Evolutionary conservation across 2,113 vertebrate genomes (phyloP).

Genomic region (Gymnorhina tibicen): DNA sequence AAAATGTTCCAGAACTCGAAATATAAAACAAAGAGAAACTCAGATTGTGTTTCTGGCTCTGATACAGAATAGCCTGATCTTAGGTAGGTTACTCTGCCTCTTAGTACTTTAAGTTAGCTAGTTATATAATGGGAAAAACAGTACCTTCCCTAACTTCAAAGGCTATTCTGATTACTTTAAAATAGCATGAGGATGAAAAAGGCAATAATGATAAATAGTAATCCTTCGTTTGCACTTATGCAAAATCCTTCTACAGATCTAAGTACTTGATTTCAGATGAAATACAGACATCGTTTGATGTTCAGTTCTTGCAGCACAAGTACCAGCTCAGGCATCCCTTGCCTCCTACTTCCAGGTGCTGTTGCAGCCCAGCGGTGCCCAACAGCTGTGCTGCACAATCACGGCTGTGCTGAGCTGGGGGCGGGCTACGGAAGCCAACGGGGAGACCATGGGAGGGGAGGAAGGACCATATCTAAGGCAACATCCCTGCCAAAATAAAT

Average conservation of each 20-base stretch:
- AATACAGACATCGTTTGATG: conserved; percentile 26
- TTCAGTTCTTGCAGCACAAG: background rate
- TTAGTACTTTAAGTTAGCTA: background rate
- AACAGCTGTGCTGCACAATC: background rate
- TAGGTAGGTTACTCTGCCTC: background rate
- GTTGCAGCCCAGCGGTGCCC: background rate
- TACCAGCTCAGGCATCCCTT: background rate
- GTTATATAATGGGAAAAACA: conserved; percentile 8
- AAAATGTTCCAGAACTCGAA: background rate
- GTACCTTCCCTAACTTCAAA: conserved; percentile 35
- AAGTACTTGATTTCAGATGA: conserved; percentile 34
- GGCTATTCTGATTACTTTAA: conserved; percentile 16
- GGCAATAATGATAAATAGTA: conserved; percentile 42
- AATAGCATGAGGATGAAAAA: conserved; percentile 44
- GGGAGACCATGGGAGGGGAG: background rate
- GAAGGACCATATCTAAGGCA: background rate
- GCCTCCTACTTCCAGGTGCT: conserved; percentile 20
- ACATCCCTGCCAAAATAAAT: conserved; percentile 9
- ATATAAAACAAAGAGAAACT: background rate
- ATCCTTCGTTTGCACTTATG: conserved; percentile 50
- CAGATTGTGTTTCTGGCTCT: background rate
- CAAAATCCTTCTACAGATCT: conserved; percentile 40
- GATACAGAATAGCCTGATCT: background rate
- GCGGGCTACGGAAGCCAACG: rapidly evolving
- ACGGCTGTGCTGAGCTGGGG: background rate